Evolutionary conservation across 2,113 vertebrate species (phyloP).

Genomic region (Erythrocercus mccallii): DNA sequence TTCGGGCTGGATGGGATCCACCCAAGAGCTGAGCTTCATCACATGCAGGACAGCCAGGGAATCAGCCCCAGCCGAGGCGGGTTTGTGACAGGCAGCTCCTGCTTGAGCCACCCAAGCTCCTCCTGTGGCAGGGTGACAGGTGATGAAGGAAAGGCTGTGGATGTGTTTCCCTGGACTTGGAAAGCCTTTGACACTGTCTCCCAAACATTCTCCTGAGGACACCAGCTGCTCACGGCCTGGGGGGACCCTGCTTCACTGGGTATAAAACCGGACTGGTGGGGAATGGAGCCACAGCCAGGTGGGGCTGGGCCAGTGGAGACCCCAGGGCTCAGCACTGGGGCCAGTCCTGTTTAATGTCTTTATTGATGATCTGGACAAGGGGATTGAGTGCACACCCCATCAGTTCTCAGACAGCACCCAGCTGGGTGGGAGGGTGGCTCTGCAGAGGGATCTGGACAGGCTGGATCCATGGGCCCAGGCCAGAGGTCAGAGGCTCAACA

Average conservation of each 20-base stretch:
- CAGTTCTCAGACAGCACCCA: not conserved
- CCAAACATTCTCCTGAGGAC: not conserved
- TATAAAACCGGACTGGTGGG: not conserved
- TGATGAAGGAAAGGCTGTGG: not conserved
- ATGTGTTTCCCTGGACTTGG: not conserved
- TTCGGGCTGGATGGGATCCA: not conserved
- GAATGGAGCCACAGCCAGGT: not conserved
- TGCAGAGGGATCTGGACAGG: not conserved
- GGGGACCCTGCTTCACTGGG: not conserved
- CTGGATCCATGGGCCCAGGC: not conserved
- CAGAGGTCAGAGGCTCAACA: not conserved
- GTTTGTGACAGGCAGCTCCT: not conserved
- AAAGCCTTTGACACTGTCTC: not conserved
- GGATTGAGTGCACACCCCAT: rapidly evolving
- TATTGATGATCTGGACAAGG: no score
- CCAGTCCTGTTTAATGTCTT: not conserved
- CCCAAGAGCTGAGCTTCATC: no score
- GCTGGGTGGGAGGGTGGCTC: not conserved
- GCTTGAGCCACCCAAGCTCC: not conserved
- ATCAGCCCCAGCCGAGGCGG: not conserved
- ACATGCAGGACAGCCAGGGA: not conserved
- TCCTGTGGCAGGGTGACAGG: not conserved
- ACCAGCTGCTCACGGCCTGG: rapidly evolving
- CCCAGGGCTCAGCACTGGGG: not conserved
- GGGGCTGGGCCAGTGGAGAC: rapidly evolving